These are phyloP conservation scores for Tragopan temminckii DNA, from an alignment of 2,797 vertebrate species.

Conservation along the genomic window DNA sequence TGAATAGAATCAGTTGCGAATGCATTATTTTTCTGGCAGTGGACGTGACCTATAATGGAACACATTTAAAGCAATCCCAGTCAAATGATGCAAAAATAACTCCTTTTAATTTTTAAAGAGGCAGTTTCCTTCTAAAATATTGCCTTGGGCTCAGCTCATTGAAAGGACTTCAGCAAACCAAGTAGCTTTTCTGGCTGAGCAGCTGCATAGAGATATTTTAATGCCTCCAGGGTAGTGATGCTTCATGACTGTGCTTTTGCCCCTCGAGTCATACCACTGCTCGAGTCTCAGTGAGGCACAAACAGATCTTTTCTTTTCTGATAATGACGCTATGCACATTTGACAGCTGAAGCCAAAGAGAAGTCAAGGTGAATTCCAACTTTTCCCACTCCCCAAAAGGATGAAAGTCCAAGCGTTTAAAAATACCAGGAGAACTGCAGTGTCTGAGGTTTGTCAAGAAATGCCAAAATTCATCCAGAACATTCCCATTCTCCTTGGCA, in stretches of 20 bases:
- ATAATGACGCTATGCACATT: conserved; percentile 22
- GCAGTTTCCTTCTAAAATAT: conserved; percentile 34
- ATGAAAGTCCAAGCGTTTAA: neutral
- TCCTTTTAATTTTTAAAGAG: conserved; percentile 65
- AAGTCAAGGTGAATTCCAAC: conserved; percentile 26
- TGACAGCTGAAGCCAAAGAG: conserved; percentile 25
- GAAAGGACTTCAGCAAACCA: conserved; percentile 19
- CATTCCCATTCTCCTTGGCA: neutral
- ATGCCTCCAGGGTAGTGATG: conserved; percentile 40
- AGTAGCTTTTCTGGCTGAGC: conserved; percentile 49
- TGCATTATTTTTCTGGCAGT: neutral
- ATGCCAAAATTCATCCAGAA: neutral
- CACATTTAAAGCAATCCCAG: neutral
- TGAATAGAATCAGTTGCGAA: neutral
- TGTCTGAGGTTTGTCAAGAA: neutral
- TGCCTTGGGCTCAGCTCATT: conserved; percentile 45
- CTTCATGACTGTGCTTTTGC: conserved; percentile 36
- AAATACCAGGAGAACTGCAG: neutral
- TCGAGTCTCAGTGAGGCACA: neutral
- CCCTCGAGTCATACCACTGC: conserved; percentile 29
- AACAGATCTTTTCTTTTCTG: conserved; percentile 30
- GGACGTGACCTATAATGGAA: neutral
- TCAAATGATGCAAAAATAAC: conserved; percentile 39
- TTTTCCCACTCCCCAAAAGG: neutral
- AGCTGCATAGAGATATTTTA: neutral